These are phyloP conservation scores for Catocala nupta DNA, from an alignment of 2,888 invertebrate genomes.

Conservation along the genomic window DNA sequence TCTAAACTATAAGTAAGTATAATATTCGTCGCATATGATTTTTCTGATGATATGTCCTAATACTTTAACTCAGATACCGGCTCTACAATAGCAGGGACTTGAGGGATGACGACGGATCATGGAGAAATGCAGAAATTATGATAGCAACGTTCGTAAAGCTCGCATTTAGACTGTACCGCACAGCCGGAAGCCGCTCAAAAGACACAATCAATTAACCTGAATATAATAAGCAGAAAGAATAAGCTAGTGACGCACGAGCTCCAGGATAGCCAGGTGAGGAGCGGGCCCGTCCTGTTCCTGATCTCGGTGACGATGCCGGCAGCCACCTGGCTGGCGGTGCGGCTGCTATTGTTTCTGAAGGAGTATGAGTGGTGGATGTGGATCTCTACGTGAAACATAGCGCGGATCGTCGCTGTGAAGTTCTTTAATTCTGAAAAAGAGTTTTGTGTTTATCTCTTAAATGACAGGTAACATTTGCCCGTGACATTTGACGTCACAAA, in stretches of 20 bases:
- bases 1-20: too few relatives aligned
- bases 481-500: too few relatives aligned
- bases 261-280: constrained; percentile 89
- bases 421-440: constrained; percentile 63
- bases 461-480: too few relatives aligned
- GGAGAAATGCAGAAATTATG: too few relatives aligned
- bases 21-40: too few relatives aligned
- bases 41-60: too few relatives aligned
- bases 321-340: constrained; percentile 80
- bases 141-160: too few relatives aligned
- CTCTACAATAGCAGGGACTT: too few relatives aligned
- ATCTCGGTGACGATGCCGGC: constrained; percentile 89
- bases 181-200: background rate
- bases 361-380: constrained; percentile 70
- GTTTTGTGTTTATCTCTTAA: background rate
- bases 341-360: constrained; percentile 65
- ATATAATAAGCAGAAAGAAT: constrained; percentile 88
- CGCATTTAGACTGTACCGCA: too few relatives aligned
- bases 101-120: too few relatives aligned
- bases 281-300: constrained; percentile 85
- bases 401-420: constrained; percentile 62
- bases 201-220: constrained; percentile 77
- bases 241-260: constrained; percentile 89
- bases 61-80: too few relatives aligned
- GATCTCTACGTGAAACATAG: constrained; percentile 63